phyloP scores from a whole-genome alignment of 2,113 vertebrate genomes.

The Brachypodius melanocephalos region DNA sequence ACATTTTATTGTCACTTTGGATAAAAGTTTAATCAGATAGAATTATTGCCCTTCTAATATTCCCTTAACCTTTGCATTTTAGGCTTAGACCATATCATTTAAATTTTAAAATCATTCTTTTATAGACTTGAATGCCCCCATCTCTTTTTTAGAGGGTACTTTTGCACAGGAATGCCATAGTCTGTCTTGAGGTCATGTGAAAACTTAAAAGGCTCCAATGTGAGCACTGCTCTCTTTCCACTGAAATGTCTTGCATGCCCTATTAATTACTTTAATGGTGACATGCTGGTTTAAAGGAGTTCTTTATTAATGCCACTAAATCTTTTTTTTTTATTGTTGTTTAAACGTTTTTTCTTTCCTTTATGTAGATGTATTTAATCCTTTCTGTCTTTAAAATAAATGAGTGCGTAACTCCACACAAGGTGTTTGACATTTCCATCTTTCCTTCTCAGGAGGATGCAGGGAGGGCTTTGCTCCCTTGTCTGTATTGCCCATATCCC shows the following conservation, averaged over 20 bases:
- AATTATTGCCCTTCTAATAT: conserved; percentile 70
- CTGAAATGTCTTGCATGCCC: conserved; percentile 2
- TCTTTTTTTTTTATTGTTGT: conserved; percentile 73
- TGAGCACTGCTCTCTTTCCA: neutral
- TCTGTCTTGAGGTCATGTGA: conserved; percentile 7
- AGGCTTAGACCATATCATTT: conserved; percentile 54
- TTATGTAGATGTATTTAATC: conserved; percentile 62
- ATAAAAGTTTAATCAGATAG: conserved; percentile 74
- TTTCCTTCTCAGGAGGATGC: neutral
- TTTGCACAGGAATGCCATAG: neutral
- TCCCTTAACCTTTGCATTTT: conserved; percentile 71
- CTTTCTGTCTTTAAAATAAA: conserved; percentile 50
- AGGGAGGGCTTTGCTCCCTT: neutral
- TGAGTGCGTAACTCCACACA: neutral
- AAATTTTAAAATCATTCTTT: conserved; percentile 67
- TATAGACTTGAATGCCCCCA: conserved; percentile 49
- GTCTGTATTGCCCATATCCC: neutral
- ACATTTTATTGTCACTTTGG: conserved; percentile 57
- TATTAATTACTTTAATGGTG: conserved; percentile 74
- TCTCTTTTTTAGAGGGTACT: conserved; percentile 21
- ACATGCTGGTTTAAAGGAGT: conserved; percentile 66
- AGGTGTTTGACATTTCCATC: neutral
- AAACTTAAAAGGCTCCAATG: conserved; percentile 12
- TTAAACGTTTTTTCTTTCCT: conserved; percentile 66
- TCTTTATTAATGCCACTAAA: conserved; percentile 73